A percentile compares a stretch with the other conserved stretches of the same genome.
Evolutionary conservation across 2,113 vertebrate genomes (phyloP).

Genomic region (Neotoma lepida): DNA sequence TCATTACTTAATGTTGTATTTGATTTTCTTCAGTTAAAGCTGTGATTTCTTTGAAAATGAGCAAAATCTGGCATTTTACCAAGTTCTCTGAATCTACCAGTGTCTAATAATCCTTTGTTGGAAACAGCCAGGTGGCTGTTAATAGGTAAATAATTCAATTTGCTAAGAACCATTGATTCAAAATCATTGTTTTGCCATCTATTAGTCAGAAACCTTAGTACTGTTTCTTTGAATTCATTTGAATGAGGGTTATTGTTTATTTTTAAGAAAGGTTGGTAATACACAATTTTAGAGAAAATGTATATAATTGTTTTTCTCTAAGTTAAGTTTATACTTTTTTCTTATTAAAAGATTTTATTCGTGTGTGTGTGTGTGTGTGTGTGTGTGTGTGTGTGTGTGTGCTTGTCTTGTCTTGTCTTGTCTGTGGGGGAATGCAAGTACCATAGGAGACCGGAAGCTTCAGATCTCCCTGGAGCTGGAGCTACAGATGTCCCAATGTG

Average conservation of each 20-base stretch:
- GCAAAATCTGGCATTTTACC: constrained; percentile 10
- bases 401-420: neutral
- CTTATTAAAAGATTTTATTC: neutral
- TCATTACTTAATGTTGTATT: constrained; percentile 12
- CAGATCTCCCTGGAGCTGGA: neutral
- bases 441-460: neutral
- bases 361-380: neutral
- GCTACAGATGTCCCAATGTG: neutral
- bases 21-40: constrained; percentile 26
- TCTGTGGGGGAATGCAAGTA: neutral
- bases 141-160: neutral
- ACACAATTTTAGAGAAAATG: constrained; percentile 6
- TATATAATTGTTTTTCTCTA: constrained; percentile 27
- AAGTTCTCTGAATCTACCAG: neutral
- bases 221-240: constrained; percentile 5
- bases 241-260: neutral
- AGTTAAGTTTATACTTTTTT: constrained; percentile 64
- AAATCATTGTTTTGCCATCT: neutral
- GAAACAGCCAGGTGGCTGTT: constrained; percentile 26
- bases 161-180: constrained; percentile 38
- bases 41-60: constrained; percentile 48
- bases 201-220: neutral
- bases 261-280: neutral
- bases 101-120: neutral
- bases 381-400: neutral